These are phyloP conservation scores for Climacteris rufus DNA, from an alignment of 2,113 vertebrate genomes.

Conservation along the genomic window DNA sequence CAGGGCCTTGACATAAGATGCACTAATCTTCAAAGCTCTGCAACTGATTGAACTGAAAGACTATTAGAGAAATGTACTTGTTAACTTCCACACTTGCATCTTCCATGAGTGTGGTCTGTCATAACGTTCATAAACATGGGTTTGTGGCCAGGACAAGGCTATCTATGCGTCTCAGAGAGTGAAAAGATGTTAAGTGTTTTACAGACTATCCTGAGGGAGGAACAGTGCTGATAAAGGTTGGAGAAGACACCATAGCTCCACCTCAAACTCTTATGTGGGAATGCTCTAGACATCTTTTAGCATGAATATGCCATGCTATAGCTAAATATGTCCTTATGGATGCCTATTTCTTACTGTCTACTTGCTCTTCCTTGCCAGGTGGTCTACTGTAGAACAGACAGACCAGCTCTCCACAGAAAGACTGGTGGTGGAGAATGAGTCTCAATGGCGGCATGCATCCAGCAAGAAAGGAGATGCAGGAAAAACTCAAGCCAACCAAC, in stretches of 20 bases:
- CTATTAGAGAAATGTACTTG: background rate
- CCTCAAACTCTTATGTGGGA: background rate
- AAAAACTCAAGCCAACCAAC: background rate
- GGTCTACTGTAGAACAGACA: background rate
- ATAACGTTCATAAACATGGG: background rate
- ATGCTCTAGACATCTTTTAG: background rate
- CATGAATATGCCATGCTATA: background rate
- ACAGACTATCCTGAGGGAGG: rapidly evolving
- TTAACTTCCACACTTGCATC: rapidly evolving
- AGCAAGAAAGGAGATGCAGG: background rate
- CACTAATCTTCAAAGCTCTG: background rate
- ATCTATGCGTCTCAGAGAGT: background rate
- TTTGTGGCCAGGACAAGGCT: background rate
- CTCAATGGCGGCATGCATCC: background rate
- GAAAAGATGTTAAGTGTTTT: background rate
- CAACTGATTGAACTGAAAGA: background rate
- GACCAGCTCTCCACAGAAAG: background rate
- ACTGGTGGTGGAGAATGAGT: background rate
- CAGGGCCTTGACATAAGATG: background rate
- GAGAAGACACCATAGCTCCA: background rate
- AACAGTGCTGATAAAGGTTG: background rate
- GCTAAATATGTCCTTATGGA: background rate
- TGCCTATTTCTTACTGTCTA: background rate
- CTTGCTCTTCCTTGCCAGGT: background rate
- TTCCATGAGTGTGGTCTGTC: background rate